Evolutionary conservation across 92 coral and sea anemone species (phyloP), one percentile per base, ranked within the genome.

Genomic region (Porites lobata): DNA sequence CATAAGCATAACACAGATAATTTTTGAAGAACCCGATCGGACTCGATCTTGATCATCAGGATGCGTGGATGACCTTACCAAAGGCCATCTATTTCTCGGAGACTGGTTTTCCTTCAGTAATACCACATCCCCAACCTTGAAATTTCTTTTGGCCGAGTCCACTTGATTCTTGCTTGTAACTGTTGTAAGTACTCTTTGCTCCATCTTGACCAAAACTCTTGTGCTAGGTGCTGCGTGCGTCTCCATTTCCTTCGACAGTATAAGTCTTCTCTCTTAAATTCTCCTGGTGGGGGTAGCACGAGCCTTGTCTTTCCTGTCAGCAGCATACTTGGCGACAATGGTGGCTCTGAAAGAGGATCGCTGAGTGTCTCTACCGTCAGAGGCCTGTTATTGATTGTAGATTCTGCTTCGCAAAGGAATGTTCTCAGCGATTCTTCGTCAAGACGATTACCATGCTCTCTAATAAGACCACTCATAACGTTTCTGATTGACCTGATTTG

Each of bases 171-270:
- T 51, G 80, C 53, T 74, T 86, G 94, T 56, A 86, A 67, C 72
- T 65, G 84, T 38, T 80, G 88, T 58, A 91, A 51, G 54, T 86
- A 90, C n/a, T 86, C 93, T 8, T 90, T 92, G 67, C 91, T 86
- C 93, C 87, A 86, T 70, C 91, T 89, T 52, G 62, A 77, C 93
- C 91, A 92, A 51, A 92, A 86, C 74, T 75, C 91, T 47, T 92
- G 86, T 4, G 84, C 93, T 3, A 90, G 8, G 50, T 90, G 90
- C 72, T 90, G 93, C 5, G 75, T 72, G 18, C 81, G 72, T 38
- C 94, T 22, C 96, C 94, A 90, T 63, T 67, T 84, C 75, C 79
- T 79, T 24, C 79, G 82, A 71, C 92, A 67, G 68, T 90, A 72
- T 22, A 93, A 70, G 81, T 93, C 90, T 21, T 87, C 81, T 86